Conservation (phyloP, 2,888 invertebrate species). For the Galerucella calmariensis region DNA sequence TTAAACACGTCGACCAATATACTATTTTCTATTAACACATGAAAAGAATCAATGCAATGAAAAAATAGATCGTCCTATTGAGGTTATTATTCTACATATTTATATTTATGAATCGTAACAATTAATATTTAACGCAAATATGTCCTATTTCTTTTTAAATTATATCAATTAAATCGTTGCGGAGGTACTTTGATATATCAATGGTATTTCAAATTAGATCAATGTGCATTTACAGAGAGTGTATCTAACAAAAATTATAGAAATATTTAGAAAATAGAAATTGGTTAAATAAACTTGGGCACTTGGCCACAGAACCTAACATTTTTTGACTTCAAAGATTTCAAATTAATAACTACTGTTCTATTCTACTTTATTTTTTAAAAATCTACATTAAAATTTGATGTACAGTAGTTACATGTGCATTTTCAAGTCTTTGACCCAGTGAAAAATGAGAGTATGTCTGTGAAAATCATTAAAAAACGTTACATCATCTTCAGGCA, state of each 20-base stretch:
- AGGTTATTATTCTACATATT: conserved; percentile 8
- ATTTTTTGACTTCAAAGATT: no score
- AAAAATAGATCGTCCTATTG: background rate
- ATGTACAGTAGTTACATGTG: background rate
- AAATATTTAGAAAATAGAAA: no score
- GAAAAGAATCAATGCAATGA: conserved; percentile 7
- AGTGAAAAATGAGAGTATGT: conserved; percentile 45
- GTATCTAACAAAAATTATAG: background rate
- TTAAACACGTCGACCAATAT: background rate
- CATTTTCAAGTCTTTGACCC: conserved; percentile 54
- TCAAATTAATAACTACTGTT: background rate
- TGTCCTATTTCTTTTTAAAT: conserved; percentile 10
- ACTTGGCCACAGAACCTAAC: no score
- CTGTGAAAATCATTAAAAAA: conserved; percentile 53
- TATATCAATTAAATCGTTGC: conserved; percentile 10
- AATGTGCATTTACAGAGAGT: background rate
- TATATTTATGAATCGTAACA: conserved; percentile 11
- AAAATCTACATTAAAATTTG: background rate
- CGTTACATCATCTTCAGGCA: conserved; percentile 44
- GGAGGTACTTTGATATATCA: conserved; percentile 14
- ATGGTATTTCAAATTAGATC: conserved; percentile 3
- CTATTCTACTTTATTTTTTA: background rate
- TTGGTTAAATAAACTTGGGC: no score
- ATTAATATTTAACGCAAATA: conserved; percentile 13
- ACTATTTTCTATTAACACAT: background rate